Percentiles rank a stretch among this genome's conserved stretches.
These are phyloP conservation scores for Riparia riparia DNA, from an alignment of 2,113 vertebrate species.

Conservation along the genomic window DNA sequence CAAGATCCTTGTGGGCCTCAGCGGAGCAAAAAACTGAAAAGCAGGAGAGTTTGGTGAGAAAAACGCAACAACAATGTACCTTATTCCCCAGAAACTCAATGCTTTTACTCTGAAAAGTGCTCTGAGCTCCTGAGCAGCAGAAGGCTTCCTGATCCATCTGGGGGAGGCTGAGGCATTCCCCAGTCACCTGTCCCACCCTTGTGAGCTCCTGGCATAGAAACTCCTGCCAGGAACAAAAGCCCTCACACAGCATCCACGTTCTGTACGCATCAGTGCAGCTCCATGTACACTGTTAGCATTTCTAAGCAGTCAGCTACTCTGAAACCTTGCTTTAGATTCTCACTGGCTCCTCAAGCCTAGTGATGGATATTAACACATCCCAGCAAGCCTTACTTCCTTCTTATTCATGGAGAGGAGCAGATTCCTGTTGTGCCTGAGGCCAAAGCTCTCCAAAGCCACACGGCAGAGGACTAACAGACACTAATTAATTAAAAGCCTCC, in stretches of 20 bases:
- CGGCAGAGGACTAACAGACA: neutral
- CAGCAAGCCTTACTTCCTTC: neutral
- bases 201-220: neutral
- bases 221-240: neutral
- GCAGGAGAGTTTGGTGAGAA: neutral
- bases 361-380: accelerated
- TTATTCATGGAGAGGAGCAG: accelerated
- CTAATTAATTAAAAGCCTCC: neutral
- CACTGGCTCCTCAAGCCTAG: neutral
- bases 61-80: accelerated
- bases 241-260: accelerated
- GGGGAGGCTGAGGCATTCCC: neutral
- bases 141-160: no score
- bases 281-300: accelerated
- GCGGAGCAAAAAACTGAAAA: constrained; percentile 88
- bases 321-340: neutral
- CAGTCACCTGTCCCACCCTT: accelerated
- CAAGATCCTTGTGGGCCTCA: constrained; percentile 81
- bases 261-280: accelerated
- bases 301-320: neutral
- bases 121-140: neutral
- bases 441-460: neutral
- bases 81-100: accelerated
- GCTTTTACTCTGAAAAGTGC: neutral
- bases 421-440: neutral